These are phyloP conservation scores for Chloroclysta siterata DNA, from an alignment of 2,888 invertebrate genomes.

Conservation along the genomic window DNA sequence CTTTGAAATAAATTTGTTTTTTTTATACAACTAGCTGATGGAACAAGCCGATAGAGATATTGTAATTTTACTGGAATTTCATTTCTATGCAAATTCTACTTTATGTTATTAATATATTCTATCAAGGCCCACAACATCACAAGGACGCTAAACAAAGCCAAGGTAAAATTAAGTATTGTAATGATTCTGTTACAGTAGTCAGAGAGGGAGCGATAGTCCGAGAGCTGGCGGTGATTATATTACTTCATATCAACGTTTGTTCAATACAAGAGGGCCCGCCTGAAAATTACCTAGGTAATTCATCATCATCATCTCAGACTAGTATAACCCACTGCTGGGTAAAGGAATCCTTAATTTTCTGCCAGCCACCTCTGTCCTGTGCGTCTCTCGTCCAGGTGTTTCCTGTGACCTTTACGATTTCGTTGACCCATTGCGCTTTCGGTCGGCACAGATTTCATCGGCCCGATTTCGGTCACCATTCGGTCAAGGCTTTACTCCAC, in stretches of 20 bases:
- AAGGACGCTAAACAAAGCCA: conserved; percentile 27
- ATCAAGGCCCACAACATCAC: conserved; percentile 13
- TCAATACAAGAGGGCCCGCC: too few species aligned
- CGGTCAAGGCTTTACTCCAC: not conserved
- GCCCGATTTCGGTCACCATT: not conserved
- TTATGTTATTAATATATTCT: not conserved
- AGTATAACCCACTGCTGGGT: too few species aligned
- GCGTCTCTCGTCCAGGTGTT: too few species aligned
- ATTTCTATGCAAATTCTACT: conserved; percentile 4
- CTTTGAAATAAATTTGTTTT: too few species aligned
- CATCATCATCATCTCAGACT: too few species aligned
- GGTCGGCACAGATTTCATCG: too few species aligned
- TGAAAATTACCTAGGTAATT: too few species aligned
- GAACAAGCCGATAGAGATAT: too few species aligned
- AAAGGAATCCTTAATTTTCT: too few species aligned
- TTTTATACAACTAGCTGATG: too few species aligned
- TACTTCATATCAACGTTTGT: not conserved
- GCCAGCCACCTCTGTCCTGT: too few species aligned
- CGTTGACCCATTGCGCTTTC: not conserved
- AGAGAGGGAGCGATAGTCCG: conserved; percentile 8
- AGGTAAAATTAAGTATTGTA: conserved; percentile 31
- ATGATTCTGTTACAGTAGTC: conserved; percentile 25
- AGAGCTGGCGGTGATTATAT: not conserved
- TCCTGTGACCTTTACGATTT: not conserved
- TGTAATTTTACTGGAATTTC: not conserved